Evolutionary conservation across 2,888 invertebrate species (phyloP), one percentile per base, ranked within the genome.

Genomic region (Lithophane semibrunnea): DNA sequence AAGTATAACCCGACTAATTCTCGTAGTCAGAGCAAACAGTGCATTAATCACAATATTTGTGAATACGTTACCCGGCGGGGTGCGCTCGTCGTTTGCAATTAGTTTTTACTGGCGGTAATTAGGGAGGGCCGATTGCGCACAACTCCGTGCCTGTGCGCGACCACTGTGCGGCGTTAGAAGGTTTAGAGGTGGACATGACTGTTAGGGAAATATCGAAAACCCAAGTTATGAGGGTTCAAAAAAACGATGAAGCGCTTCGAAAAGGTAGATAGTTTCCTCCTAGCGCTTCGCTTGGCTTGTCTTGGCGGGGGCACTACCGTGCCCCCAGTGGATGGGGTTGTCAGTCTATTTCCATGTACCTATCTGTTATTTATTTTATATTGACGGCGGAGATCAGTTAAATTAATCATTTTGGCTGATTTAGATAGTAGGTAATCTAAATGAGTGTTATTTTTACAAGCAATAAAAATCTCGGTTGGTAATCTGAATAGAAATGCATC

Each of bases 31-130:
- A 73, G 60, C 61, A 82, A 84, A 86, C 83, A 86, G 88, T 88
- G 80, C 83, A 90, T 91, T 87, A 88, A 88, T 89, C 84, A 86
- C 84, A 86, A 89, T 88, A 92, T 92, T 89, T 84, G 88, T 85
- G 86, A 82, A 86, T 78, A 86, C 74, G 74, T 86, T 76, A 82
- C 60, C 13, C 68, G 82, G 73, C 37, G 86, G 82, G 64, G 86
- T 75, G 84, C 83, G 88, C 88, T 88, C 90, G 90, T 92, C 92
- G 93, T 90, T 93, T 89, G 93, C 94, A 95, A 95, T 95, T 95
- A 94, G 94, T 95, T 95, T 95, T 95, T 95, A 94, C 94, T 94
- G 93, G 91, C 91, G 91, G 94, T 95, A 95, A 95, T 95, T 94
- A 94, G 94, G 93, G 93, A 91, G 92, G 90, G 93, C 92, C 94